Percentiles rank a stretch among this genome's conserved stretches.
Conservation (phyloP, 1,140 invertebrate species). For the Listronotus bonariensis region DNA sequence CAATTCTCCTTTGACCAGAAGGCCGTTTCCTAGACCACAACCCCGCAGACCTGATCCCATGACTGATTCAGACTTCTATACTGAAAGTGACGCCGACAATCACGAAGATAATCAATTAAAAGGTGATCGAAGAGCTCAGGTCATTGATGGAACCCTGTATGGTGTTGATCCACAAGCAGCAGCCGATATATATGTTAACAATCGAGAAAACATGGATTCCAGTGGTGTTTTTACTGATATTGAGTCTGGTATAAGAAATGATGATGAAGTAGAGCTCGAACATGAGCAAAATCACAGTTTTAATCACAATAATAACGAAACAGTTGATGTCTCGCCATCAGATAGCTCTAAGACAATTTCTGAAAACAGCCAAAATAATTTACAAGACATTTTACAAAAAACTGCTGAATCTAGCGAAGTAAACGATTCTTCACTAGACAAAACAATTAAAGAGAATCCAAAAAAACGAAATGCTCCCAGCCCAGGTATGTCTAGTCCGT, state of each 20-base stretch:
- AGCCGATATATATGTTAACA: constrained; percentile 57
- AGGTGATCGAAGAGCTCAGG: constrained; percentile 71
- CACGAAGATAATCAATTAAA: constrained; percentile 71
- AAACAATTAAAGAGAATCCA: constrained; percentile 40
- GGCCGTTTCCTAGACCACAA: constrained; percentile 49
- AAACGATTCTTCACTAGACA: constrained; percentile 21
- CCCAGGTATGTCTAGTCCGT: constrained; percentile 44
- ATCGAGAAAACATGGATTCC: constrained; percentile 78
- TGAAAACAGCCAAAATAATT: constrained; percentile 54
- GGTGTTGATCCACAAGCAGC: constrained; percentile 62
- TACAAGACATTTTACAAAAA: constrained; percentile 33
- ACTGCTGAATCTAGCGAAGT: neutral
- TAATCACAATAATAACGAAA: constrained; percentile 39
- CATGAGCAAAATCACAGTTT: constrained; percentile 39
- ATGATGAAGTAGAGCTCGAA: constrained; percentile 47
- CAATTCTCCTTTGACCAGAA: constrained; percentile 62
- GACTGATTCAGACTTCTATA: constrained; percentile 89
- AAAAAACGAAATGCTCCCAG: constrained; percentile 45
- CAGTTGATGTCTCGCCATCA: constrained; percentile 51
- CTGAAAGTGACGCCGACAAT: constrained; percentile 82
- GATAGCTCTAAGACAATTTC: constrained; percentile 53
- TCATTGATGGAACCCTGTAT: constrained; percentile 83
- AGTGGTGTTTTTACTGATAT: constrained; percentile 85
- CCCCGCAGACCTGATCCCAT: constrained; percentile 75
- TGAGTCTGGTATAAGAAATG: constrained; percentile 60